phyloP scores from a whole-genome alignment of 2,113 vertebrate species.

The Rhagologus leucostigma region DNA sequence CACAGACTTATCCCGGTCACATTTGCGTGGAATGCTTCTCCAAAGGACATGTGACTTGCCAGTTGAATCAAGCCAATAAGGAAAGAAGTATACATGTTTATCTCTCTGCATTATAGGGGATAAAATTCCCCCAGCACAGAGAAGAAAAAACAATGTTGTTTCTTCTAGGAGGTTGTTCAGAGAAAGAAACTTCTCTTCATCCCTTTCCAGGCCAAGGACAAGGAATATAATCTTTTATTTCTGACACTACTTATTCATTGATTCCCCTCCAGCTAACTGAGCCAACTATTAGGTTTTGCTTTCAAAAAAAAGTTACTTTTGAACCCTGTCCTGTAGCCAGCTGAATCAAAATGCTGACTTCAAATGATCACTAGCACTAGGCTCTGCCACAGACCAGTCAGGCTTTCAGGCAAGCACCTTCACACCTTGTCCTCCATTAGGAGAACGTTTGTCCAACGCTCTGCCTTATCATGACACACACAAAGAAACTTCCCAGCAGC shows the following conservation, averaged over 20 bases:
- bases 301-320: not conserved
- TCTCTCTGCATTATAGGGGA: not conserved
- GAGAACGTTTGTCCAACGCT: not conserved
- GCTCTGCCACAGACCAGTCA: rapidly evolving
- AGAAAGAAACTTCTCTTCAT: not conserved
- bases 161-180: not conserved
- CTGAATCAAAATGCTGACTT: not conserved
- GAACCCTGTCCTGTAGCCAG: not conserved
- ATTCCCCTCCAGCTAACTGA: not conserved
- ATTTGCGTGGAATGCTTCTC: not conserved
- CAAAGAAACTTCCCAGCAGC: not conserved
- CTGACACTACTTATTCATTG: not conserved
- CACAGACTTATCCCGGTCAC: not conserved
- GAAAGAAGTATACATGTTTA: not conserved
- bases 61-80: not conserved
- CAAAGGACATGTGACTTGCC: not conserved
- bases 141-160: not conserved
- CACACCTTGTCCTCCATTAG: not conserved
- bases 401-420: not conserved
- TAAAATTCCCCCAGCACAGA: not conserved
- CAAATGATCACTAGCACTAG: not conserved
- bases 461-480: not conserved
- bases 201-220: not conserved
- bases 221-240: not conserved
- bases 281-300: not conserved